phyloP scores from a whole-genome alignment of 2,888 invertebrate species.

The Mythimna pallens region DNA sequence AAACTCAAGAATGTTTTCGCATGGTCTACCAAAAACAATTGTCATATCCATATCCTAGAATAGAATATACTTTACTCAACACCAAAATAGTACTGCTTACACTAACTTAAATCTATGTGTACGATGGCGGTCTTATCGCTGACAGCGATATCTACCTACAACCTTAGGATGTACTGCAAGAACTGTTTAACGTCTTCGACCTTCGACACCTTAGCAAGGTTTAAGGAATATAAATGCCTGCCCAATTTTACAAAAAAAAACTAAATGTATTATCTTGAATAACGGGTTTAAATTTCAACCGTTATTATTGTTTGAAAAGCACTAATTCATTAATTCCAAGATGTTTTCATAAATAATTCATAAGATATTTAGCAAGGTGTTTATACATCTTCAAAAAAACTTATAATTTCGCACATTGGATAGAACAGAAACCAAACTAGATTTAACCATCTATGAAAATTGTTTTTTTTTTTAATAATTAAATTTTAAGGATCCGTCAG shows the following conservation, averaged over 20 bases:
- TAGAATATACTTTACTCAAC: no score
- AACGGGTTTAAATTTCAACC: constrained; percentile 52
- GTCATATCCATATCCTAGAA: constrained; percentile 4
- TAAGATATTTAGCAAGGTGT: no score
- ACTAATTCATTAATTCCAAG: constrained; percentile 41
- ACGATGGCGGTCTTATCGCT: no score
- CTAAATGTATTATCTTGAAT: constrained; percentile 18
- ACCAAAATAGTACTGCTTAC: no score
- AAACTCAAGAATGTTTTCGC: background rate
- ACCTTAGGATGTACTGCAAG: no score
- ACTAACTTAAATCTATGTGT: no score
- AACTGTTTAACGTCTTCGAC: constrained; percentile 1
- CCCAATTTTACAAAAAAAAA: constrained; percentile 1
- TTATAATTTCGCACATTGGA: background rate
- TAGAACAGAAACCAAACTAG: background rate
- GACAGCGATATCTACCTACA: no score
- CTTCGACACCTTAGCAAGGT: constrained; percentile 12
- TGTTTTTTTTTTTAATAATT: background rate
- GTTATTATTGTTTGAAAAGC: constrained; percentile 55
- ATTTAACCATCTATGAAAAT: background rate
- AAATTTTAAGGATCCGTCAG: background rate
- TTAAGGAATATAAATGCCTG: background rate
- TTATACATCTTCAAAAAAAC: constrained; percentile 11
- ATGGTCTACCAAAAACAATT: background rate
- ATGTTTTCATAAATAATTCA: constrained; percentile 52